Base-by-base conservation (phyloP, 2,113 vertebrate species). In the Grantiella picta region DNA sequence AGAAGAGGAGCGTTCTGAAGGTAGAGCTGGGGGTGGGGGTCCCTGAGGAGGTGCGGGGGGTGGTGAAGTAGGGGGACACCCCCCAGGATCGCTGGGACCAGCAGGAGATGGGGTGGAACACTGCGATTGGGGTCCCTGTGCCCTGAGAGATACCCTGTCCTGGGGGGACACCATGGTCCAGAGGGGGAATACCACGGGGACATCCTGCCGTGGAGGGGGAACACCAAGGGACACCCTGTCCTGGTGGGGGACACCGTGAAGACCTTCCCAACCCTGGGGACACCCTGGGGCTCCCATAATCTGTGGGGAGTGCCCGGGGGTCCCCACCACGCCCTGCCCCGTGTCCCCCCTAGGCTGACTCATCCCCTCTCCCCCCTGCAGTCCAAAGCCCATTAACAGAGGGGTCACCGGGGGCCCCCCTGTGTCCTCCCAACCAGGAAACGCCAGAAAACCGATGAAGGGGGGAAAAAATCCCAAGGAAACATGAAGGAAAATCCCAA, bases 1-100 rank as follows among this genome's bases (percentile, higher is more conserved):
- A 99, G 98, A 99, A 99, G 96, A 97, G 98, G 96, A 98, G 98
- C 81, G 94, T 97, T 91, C 98, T 98, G 97, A 99, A 99, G 99
- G 99, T 99, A 97, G 76, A 73, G 68, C 53, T 64, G 20, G 27
- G 53, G 42, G 42, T 42, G 42, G 42, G 42, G 42, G 42, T 14
- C 15, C 38, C 38, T 38, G 42, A 15, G 42, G 42, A 42, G 16
- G 42, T 42, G 42, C 40, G 16, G 42, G 15, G 42, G 42, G 15
- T 38, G 38, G 38, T 38, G 38, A 38, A 38, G 38, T 38, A 38
- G 38, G 38, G 38, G 38, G 38, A 38, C 38, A 38, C 38, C 16
- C 42, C 42, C 15, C 42, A 42, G 42, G 42, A 7, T 42, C 42
- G 15, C 42, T 42, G 42, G 42, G 42, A 42, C 42, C 42, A 42